Conservation (phyloP, 1,140 invertebrate species). For the Nebria ingens region DNA sequence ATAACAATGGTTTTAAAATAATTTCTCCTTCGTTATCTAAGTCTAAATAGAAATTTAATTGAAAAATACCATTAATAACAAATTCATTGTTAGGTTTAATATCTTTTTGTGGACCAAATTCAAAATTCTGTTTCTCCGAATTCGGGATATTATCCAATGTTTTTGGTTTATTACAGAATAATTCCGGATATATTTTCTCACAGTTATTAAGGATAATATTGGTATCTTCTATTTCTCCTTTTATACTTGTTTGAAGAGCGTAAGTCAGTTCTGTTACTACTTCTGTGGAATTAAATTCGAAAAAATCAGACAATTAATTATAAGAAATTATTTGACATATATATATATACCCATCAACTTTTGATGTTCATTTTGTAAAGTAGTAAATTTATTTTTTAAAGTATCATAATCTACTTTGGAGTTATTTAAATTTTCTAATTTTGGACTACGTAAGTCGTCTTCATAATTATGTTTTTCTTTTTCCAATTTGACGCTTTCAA, state of each 20-base stretch:
- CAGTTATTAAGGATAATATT: neutral
- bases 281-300: neutral
- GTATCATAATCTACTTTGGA: neutral
- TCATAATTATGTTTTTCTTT: neutral
- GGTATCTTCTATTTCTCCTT: neutral
- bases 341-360: neutral
- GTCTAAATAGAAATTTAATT: too few relatives aligned
- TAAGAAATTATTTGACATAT: neutral
- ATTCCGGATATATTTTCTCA: constrained; percentile 4
- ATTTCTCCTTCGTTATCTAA: too few relatives aligned
- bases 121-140: neutral
- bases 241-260: constrained; percentile 1
- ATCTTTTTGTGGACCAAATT: neutral
- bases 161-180: neutral
- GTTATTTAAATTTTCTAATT: neutral
- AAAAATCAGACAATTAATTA: neutral
- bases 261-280: neutral
- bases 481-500: neutral
- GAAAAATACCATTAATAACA: neutral
- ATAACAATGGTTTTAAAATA: too few relatives aligned
- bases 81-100: neutral
- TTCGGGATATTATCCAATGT: neutral
- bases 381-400: constrained; percentile 2
- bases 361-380: neutral
- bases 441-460: neutral